Base-by-base conservation (phyloP, 2,797 vertebrate species). In the Gobionotothen gibberifrons region DNA sequence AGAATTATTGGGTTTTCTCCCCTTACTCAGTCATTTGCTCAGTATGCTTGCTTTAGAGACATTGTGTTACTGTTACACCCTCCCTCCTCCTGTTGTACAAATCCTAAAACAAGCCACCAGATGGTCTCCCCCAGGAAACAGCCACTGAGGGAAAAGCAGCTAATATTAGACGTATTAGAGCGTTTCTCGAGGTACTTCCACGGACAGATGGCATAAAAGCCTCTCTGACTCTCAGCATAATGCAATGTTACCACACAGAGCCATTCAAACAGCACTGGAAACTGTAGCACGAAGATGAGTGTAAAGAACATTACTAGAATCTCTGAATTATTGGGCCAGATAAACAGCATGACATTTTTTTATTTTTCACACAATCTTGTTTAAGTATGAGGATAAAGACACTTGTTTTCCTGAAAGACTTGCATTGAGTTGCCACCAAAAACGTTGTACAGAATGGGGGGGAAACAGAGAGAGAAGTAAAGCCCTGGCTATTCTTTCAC, bases 161-260 rank as follows among this genome's bases (percentile, higher is more conserved):
- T 93, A 93, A 91, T 91, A 92, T 93, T 93, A 92, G 87, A 87
- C 78, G 61, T 86, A 88, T 87, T 77, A 73, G 58, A 87, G 70
- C 78, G 57, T 89, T 90, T 87, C 87, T 85, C 74, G 84, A 86
- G 85, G 83, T 89, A 85, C 83, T 67, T 79, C 74, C 66, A 74
- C 71, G 82, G 82, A 83, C 90, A 92, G 87, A 93, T 90, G 89
- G 88, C 56, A 74, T 71, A 46, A 57, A 82, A 69, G 79, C 76
- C 84, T 81, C 74, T 88, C 76, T 87, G 82, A 87, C 82, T 90
- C 64, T 32, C 42, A 69, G 69, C 46, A 69, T 69, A 72, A 65
- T 81, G 72, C 75, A 57, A 54, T 63, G 47, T 57, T 26, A 69
- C 13, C 19, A 17, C 21, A 21, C 48, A 21, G 5, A 55, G 11